These are phyloP conservation scores for Lanius collurio DNA, from an alignment of 2,113 vertebrate genomes.

Conservation along the genomic window DNA sequence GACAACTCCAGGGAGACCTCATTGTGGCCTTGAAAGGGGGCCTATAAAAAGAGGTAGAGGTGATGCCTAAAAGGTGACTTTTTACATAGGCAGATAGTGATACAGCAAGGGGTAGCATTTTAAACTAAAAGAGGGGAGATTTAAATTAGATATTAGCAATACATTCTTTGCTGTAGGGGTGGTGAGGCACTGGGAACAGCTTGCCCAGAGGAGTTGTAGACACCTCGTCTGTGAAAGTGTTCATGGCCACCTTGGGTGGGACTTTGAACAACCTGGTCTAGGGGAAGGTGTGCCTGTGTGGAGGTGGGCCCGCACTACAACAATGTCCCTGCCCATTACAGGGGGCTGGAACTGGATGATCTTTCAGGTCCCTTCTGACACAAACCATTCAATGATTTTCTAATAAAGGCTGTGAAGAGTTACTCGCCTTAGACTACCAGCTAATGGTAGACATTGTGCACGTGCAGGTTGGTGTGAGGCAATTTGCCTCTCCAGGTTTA, in stretches of 20 bases:
- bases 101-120: neutral
- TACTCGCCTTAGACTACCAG: neutral
- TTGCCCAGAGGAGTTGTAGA: neutral
- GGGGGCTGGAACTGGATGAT: neutral
- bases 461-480: neutral
- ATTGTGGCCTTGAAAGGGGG: neutral
- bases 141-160: neutral
- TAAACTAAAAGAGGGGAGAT: neutral
- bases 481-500: neutral
- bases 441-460: neutral
- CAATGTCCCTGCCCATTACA: neutral
- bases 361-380: neutral
- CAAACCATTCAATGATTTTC: neutral
- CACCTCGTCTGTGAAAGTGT: neutral
- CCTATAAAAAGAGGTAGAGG: neutral
- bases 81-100: neutral
- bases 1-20: neutral
- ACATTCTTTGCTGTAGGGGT: neutral
- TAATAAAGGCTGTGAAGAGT: neutral
- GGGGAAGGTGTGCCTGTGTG: neutral
- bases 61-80: neutral
- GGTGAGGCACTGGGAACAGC: neutral
- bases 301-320: too few relatives aligned
- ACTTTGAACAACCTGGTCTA: neutral
- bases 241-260: neutral